phyloP scores from a whole-genome alignment of 2,888 invertebrate species.

The Lutraria lutraria region DNA sequence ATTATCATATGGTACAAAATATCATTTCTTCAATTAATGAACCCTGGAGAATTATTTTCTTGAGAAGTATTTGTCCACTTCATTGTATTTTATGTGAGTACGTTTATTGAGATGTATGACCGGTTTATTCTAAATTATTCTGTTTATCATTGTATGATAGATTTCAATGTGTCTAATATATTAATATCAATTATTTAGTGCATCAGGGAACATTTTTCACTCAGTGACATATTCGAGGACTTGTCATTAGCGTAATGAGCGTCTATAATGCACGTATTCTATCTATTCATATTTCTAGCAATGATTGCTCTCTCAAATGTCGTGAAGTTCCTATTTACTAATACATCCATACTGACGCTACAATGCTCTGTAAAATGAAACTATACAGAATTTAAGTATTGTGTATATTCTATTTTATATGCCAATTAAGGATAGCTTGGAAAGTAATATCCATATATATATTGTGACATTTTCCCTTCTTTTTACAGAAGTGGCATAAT shows the following conservation, averaged over 20 bases:
- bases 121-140: no score
- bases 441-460: neutral
- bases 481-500: neutral
- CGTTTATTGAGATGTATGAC: no score
- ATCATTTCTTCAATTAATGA: no score
- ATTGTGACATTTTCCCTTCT: neutral
- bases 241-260: neutral
- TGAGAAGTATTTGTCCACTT: no score
- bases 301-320: neutral
- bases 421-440: no score
- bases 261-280: neutral
- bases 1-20: no score
- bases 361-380: no score
- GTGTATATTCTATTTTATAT: no score
- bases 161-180: neutral
- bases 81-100: no score
- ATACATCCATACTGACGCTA: neutral
- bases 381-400: no score
- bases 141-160: no score
- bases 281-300: neutral
- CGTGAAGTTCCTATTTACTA: neutral
- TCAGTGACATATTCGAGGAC: neutral
- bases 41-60: no score
- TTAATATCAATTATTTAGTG: slow-evolving; percentile 7
- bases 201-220: neutral